phyloP scores from a whole-genome alignment of 2,113 vertebrate species.

The Spermophilus dauricus region DNA sequence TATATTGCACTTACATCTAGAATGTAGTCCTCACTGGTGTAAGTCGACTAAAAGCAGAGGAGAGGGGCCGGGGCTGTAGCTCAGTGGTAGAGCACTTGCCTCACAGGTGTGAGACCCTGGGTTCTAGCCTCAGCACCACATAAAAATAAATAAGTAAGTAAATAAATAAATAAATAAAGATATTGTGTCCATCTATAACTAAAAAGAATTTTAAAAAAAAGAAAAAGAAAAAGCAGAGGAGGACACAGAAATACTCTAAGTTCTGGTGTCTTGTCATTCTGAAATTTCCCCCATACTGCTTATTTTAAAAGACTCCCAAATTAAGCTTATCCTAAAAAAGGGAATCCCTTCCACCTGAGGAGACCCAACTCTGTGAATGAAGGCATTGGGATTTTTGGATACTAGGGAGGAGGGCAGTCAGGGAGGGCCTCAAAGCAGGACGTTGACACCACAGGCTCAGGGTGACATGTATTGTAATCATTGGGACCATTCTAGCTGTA shows the following conservation, averaged over 20 bases:
- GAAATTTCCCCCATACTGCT: not conserved
- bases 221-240: too few relatives aligned
- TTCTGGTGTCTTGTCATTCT: not conserved
- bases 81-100: too few relatives aligned
- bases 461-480: not conserved
- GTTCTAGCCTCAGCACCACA: too few relatives aligned
- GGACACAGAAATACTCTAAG: not conserved
- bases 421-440: not conserved
- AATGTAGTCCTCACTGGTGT: not conserved
- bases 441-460: too few relatives aligned
- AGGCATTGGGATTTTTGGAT: not conserved
- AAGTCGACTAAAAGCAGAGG: not conserved
- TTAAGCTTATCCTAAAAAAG: not conserved
- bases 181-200: too few relatives aligned
- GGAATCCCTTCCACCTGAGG: not conserved
- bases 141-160: too few relatives aligned
- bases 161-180: too few relatives aligned
- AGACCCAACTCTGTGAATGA: not conserved
- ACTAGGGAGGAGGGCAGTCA: not conserved
- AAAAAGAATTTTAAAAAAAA: too few relatives aligned
- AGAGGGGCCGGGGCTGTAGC: too few relatives aligned
- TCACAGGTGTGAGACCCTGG: too few relatives aligned
- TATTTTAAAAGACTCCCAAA: slow-evolving; percentile 31
- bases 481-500: not conserved
- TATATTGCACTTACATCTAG: not conserved